A percentile compares a stretch with the other conserved stretches of the same genome.
These are phyloP conservation scores for Congeria kusceri DNA, from an alignment of 2,888 invertebrate species.

Conservation along the genomic window DNA sequence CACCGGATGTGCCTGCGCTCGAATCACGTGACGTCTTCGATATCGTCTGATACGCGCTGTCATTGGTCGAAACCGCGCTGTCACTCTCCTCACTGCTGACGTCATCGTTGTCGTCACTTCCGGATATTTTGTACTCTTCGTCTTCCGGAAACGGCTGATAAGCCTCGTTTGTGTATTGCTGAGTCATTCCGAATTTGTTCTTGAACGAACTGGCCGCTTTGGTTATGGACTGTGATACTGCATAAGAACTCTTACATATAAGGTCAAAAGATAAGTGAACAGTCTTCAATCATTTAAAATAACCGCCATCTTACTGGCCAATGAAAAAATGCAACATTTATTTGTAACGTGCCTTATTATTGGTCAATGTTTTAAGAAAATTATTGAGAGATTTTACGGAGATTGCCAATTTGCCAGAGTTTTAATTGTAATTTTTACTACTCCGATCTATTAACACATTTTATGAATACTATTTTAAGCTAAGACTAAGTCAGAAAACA, in stretches of 20 bases:
- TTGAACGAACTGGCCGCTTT: constrained; percentile 24
- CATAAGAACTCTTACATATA: background rate
- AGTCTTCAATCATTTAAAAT: too few species aligned
- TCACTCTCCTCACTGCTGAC: constrained; percentile 19
- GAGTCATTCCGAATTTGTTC: background rate
- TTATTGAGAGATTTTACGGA: too few species aligned
- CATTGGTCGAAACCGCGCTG: constrained; percentile 17
- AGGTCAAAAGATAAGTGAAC: too few species aligned
- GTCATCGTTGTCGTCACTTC: constrained; percentile 35
- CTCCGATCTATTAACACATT: too few species aligned
- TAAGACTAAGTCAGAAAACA: too few species aligned
- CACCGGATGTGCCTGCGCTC: background rate
- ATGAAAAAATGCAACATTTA: too few species aligned
- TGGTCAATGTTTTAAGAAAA: too few species aligned
- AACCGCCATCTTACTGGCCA: too few species aligned
- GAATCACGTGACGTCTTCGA: background rate
- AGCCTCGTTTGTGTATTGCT: constrained; percentile 40
- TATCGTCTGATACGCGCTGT: constrained; percentile 23
- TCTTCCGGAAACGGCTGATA: constrained; percentile 37
- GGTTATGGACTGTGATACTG: constrained; percentile 21
- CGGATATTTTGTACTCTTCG: constrained; percentile 34
- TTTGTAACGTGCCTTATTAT: too few species aligned
- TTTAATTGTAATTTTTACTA: too few species aligned
- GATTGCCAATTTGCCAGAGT: too few species aligned
- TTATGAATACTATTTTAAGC: too few species aligned